phyloP scores from a whole-genome alignment of 2,113 vertebrate species.

The Ivindomyrus marchei region DNA sequence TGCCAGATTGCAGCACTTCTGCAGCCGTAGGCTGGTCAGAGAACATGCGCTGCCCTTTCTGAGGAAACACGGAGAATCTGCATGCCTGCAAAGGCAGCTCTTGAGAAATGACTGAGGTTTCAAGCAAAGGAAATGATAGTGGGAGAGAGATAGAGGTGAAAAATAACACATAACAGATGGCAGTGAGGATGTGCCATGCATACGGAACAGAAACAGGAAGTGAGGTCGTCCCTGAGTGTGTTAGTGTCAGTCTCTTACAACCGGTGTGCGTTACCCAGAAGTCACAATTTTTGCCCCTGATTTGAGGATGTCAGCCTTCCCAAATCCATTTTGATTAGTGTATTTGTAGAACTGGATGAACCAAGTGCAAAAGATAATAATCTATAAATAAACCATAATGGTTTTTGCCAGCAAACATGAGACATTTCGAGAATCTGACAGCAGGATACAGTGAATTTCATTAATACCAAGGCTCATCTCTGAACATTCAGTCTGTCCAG shows the following conservation, averaged over 20 bases:
- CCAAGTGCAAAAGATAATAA: neutral
- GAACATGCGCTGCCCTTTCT: neutral
- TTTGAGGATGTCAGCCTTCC: neutral
- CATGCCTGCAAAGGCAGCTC: neutral
- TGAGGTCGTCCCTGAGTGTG: neutral
- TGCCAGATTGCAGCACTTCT: neutral
- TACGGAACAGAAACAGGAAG: neutral
- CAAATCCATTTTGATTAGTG: neutral
- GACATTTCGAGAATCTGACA: neutral
- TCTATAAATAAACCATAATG: neutral
- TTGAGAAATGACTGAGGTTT: neutral
- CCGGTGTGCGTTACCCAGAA: neutral
- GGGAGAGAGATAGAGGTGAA: neutral
- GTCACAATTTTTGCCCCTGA: neutral
- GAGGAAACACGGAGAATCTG: neutral
- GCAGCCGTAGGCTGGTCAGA: neutral
- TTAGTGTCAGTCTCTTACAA: neutral
- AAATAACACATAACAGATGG: neutral
- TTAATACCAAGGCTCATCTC: neutral
- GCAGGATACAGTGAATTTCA: neutral
- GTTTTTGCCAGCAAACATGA: neutral
- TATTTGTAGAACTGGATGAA: neutral
- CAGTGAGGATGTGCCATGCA: neutral
- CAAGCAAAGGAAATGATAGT: neutral
- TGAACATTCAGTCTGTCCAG: neutral